Base-by-base conservation (phyloP, 2,888 invertebrate species). In the Harmothoe impar region DNA sequence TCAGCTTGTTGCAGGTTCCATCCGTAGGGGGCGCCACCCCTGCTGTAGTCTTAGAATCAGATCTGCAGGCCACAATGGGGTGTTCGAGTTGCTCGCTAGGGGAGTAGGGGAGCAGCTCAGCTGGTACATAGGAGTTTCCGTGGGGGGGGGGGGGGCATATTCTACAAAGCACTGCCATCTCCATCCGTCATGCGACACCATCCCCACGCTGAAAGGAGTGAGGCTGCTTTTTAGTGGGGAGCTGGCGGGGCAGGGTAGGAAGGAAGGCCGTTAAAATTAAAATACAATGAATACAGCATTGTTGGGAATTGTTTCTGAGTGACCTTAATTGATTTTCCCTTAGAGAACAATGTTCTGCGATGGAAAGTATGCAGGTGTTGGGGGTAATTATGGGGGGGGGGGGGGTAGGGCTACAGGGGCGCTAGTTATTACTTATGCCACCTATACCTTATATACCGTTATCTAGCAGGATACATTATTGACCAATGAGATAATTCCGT, bases 101-200 rank as follows among this genome's bases (percentile, higher is more conserved):
- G n/a, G 7, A 25, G 20, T 25, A 29, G 72, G 72, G n/a, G 29
- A 25, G 20, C 72, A 25, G 72, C 72, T 72, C 72, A 72, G 72
- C 72, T 72, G 72, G 72, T 25, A 29, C 25, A 15, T 29, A 0
- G 29, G 17, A 72, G 72, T 72, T 25, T 72, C 29, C 72, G 25
- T 7, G 25, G 72, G 72, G 72, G 17, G 25, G 25, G 0, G 25
- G 72, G 72, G 72, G 17, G 25, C 5, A 72, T 72, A 72, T 72
- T 25, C 31, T 15, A 72, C 72, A 72, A 29, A 72, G 25, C 72
- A 72, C 29, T 25, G 72, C 29, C 31, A 72, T 72, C 72, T 7
- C 29, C 31, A 72, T 72, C 72, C 17, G 72, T 72, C 72, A 72
- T 72, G 72, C 72, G 72, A 72, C 72, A 72, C 72, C 72, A 25